These are phyloP conservation scores for Macaca mulatta DNA, from an alignment of 2,113 vertebrate genomes.

Conservation along the genomic window DNA sequence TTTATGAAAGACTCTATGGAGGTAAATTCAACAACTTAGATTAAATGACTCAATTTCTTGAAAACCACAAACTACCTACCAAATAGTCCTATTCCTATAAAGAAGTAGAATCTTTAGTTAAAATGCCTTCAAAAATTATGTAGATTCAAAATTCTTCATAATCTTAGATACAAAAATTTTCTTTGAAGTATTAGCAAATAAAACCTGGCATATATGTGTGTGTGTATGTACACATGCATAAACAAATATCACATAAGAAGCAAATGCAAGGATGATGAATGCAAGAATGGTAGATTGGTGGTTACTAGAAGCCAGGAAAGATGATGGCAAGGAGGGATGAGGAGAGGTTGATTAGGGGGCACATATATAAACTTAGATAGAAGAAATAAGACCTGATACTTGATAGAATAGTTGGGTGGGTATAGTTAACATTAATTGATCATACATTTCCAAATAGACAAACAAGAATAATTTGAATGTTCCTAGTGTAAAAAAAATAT, in stretches of 20 bases:
- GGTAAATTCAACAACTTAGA: background rate
- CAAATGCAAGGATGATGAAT: background rate
- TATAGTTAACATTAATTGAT: no score
- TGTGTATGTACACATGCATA: background rate
- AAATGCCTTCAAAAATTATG: background rate
- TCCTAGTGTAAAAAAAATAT: no score
- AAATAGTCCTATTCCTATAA: background rate
- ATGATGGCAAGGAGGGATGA: no score
- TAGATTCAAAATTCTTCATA: background rate
- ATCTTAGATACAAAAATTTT: background rate
- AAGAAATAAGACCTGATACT: no score
- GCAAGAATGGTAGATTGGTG: background rate
- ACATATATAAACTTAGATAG: no score
- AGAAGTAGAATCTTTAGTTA: background rate
- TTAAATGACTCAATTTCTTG: background rate
- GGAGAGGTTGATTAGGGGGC: no score
- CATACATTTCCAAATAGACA: no score
- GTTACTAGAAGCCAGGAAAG: no score
- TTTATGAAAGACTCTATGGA: background rate
- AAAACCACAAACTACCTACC: background rate
- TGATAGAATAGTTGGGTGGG: no score
- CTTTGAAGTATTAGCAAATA: background rate
- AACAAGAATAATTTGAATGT: no score
- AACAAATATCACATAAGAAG: background rate
- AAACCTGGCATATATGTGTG: background rate